Evolutionary conservation across 2,113 vertebrate species (phyloP).

Genomic region (Neotoma lepida): DNA sequence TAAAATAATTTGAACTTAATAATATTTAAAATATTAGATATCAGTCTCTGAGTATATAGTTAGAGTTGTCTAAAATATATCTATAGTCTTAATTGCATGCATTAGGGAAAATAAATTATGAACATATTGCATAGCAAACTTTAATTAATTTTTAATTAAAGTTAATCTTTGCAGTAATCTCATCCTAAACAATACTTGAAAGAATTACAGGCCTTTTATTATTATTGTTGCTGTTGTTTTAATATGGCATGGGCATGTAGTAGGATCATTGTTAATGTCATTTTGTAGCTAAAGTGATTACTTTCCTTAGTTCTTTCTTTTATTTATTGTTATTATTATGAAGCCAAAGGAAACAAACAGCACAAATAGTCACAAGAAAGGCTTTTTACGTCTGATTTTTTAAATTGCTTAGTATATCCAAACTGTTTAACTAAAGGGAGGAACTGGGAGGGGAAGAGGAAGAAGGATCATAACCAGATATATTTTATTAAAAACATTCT

Average conservation of each 20-base stretch:
- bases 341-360: neutral
- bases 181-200: neutral
- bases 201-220: neutral
- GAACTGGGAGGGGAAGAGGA: neutral
- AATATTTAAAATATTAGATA: neutral
- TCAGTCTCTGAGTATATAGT: neutral
- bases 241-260: neutral
- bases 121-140: neutral
- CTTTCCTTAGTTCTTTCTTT: slow-evolving; percentile 11
- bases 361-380: neutral
- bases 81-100: neutral
- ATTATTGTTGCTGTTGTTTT: neutral
- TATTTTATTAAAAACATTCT: neutral
- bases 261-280: neutral
- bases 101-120: neutral
- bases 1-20: neutral
- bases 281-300: neutral
- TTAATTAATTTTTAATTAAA: neutral
- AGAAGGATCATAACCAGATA: neutral
- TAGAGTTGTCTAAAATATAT: neutral
- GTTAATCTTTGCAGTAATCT: neutral
- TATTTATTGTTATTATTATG: neutral
- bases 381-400: neutral
- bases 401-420: neutral
- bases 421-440: neutral